Base-by-base conservation (phyloP, 2,888 invertebrate genomes). In the Eristalis pertinax region DNA sequence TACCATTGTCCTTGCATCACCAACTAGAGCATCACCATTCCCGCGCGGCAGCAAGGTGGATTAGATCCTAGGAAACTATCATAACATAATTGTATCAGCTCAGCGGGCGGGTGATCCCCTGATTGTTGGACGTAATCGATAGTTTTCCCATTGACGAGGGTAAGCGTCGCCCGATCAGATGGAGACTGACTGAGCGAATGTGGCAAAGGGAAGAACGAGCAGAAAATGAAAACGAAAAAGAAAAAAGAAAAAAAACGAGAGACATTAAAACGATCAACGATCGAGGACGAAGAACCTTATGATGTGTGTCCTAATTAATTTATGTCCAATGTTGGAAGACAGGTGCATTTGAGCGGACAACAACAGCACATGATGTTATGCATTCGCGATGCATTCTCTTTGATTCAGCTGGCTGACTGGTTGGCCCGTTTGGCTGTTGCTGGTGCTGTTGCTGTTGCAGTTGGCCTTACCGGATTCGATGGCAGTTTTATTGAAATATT, bases 271-370 rank as follows among this genome's bases (percentile, higher is more conserved):
- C 70, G 65, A 85, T 81, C 80, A 26, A 68, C 77, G 69, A 85
- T 77, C 74, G 64, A 63, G 15, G 72, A 72, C 56, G 70, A 43
- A 76, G 87, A 73, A 87, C 87, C 87, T 87, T 87, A 84, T 87
- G 87, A 87, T 87, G 87, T 84, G 87, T 87, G 87, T 87, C 87
- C 87, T 87, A 87, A 87, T 87, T 87, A 87, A 87, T 87, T 87
- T 87, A 87, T 87, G 87, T 87, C 84, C 84, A 84, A 84, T 73
- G 67, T 64, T 75, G 68, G 79, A 56, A 87, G 87, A 87, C 87
- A 87, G 87, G 87, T 87, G 87, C 84, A 87, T 38, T 87, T 79
- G 68, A 77, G 80, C 63, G 79, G 70, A 67, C 32, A 79, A 58
- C 69, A 70, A 65, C 67, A 29, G 67, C 83, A 68, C 85, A 77